Conservation (phyloP, 2,888 invertebrate genomes). For the Chalcosyrphus nemorum region DNA sequence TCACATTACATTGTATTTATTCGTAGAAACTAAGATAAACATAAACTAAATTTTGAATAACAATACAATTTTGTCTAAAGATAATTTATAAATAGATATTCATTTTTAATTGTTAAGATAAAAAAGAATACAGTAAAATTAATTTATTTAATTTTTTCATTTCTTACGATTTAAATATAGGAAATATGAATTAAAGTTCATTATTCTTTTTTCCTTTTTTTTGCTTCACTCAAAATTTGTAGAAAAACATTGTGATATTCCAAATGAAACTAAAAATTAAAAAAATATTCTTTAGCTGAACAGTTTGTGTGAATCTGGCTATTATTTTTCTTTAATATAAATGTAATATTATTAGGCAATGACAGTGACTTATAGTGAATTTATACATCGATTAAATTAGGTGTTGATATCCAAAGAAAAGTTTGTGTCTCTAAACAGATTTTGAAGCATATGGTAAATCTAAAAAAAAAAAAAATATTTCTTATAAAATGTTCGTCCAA, state of each 20-base stretch:
- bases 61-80: slow-evolving; percentile 13
- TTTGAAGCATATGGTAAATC: too few relatives aligned
- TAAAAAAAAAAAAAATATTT: too few relatives aligned
- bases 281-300: not conserved
- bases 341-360: not conserved
- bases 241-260: slow-evolving; percentile 66
- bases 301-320: slow-evolving; percentile 9
- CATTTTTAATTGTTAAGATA: slow-evolving; percentile 16
- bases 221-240: slow-evolving; percentile 20
- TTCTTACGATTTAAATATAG: not conserved
- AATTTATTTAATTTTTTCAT: not conserved
- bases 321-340: not conserved
- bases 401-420: too few relatives aligned
- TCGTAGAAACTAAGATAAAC: slow-evolving; percentile 31
- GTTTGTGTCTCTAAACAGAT: too few relatives aligned
- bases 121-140: not conserved
- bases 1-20: slow-evolving; percentile 62
- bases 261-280: slow-evolving; percentile 46
- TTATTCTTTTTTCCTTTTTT: not conserved
- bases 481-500: too few relatives aligned
- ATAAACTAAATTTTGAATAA: slow-evolving; percentile 7
- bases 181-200: not conserved
- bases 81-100: slow-evolving; percentile 28
- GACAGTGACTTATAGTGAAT: slow-evolving; percentile 1
- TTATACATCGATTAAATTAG: not conserved